phyloP scores from a whole-genome alignment of 2,113 vertebrate species.

The Sitta europaea region DNA sequence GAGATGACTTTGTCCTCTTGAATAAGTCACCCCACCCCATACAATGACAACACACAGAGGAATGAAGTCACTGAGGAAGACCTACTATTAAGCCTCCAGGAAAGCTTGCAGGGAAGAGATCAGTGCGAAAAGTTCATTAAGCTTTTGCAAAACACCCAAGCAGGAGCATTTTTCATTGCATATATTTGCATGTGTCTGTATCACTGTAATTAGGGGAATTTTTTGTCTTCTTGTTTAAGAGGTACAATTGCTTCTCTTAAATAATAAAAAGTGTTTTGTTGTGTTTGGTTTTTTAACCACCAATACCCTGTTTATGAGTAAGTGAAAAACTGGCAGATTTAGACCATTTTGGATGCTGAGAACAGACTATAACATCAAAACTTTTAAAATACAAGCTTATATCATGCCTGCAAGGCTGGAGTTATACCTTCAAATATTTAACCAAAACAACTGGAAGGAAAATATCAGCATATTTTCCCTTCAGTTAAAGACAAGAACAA shows the following conservation, averaged over 20 bases:
- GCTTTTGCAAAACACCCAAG: neutral
- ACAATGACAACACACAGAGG: neutral
- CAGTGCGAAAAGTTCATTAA: neutral
- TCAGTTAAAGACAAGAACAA: neutral
- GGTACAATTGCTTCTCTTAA: neutral
- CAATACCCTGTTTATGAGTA: neutral
- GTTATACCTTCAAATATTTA: neutral
- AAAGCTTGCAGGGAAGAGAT: neutral
- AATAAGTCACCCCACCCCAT: fast-evolving
- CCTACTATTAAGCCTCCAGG: neutral
- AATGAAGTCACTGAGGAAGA: neutral
- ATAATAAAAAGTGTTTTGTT: neutral
- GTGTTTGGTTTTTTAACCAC: neutral
- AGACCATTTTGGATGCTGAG: neutral
- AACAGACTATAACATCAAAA: neutral
- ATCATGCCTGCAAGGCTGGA: neutral
- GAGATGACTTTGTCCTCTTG: neutral
- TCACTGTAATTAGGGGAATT: neutral
- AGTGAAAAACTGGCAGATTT: neutral
- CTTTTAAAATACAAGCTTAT: neutral
- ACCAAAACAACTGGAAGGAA: constrained; percentile 4
- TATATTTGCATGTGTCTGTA: neutral
- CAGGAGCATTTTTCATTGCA: neutral
- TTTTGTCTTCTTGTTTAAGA: neutral
- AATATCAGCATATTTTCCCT: neutral